phyloP scores from a whole-genome alignment of 1,140 invertebrate genomes.

The Portunus trituberculatus region DNA sequence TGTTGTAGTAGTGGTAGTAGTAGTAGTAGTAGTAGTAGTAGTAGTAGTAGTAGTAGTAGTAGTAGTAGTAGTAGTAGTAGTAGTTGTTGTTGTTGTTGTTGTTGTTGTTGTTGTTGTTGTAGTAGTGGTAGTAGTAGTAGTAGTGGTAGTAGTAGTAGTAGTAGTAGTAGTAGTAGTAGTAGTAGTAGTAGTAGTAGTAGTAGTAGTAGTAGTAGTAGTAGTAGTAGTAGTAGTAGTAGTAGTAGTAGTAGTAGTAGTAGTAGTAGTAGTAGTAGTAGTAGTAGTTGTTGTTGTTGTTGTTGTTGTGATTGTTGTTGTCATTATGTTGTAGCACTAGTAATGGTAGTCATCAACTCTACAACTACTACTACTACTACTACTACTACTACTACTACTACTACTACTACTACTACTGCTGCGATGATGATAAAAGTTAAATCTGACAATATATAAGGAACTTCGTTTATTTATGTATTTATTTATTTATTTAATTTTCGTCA shows the following conservation, averaged over 20 bases:
- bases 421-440: no score
- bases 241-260: not conserved
- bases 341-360: no score
- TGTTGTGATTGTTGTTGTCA: not conserved
- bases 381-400: no score
- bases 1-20: not conserved
- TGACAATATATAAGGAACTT: not conserved
- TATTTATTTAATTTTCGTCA: conserved; percentile 13
- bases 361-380: no score
- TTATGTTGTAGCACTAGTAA: not conserved
- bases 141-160: conserved; percentile 6
- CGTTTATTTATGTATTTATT: not conserved
- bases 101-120: not conserved
- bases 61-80: conserved; percentile 21
- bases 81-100: not conserved
- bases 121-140: not conserved
- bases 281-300: not conserved
- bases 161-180: conserved; percentile 7
- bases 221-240: not conserved
- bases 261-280: not conserved
- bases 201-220: not conserved
- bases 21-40: not conserved
- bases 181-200: conserved; percentile 16
- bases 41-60: conserved; percentile 16
- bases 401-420: no score